Evolutionary conservation across 2,888 invertebrate species (phyloP), one percentile per base, ranked within the genome.

Genomic region (Boloria euphrosyne): DNA sequence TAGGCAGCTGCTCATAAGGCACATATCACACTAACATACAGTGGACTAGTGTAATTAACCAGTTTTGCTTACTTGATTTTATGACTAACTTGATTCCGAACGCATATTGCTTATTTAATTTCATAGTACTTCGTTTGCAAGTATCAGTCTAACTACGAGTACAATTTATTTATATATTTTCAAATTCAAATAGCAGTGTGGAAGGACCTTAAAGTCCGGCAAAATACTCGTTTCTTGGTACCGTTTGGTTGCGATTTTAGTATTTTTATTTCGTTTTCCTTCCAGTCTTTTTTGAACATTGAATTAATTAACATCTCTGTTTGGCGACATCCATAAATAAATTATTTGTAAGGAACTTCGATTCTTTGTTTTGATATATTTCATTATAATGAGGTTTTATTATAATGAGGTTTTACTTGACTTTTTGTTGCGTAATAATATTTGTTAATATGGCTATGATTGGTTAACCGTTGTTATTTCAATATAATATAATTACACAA

Each of bases 1-100:
- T 70, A 71, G 60, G 72, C 81, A 77, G 76, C 79, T 78, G 77
- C 73, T 62, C 61, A 38, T 59, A 49, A 59, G 59, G 50, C 47
- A 14, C 17, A 49, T 38, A 59, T 38, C 31, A 49, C 50, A 59
- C 59, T 50, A 14, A 50, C 38, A 50, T 49, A 49, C n/a, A 1
- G 31, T 38, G 10, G 31, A 38, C 31, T 38, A 38, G 31, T 38
- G 31, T 7, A 38, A 38, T 10, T 38, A 38, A 7, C 31, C 7
- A 10, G 10, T 10, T 38, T 38, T 10, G 1, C 31, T 38, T 38
- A 7, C 31, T 38, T 7, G 31, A 38, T 10, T 38, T 38, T 38
- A 10, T 7, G 31, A 10, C 7, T 38, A 38, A 38, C 7, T 38
- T 38, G 2, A 38, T 38, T 38, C 31, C 10, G 31, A 38, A 10